Evolutionary conservation across 2,888 invertebrate genomes (phyloP).

Genomic region (Oscheius sp.): DNA sequence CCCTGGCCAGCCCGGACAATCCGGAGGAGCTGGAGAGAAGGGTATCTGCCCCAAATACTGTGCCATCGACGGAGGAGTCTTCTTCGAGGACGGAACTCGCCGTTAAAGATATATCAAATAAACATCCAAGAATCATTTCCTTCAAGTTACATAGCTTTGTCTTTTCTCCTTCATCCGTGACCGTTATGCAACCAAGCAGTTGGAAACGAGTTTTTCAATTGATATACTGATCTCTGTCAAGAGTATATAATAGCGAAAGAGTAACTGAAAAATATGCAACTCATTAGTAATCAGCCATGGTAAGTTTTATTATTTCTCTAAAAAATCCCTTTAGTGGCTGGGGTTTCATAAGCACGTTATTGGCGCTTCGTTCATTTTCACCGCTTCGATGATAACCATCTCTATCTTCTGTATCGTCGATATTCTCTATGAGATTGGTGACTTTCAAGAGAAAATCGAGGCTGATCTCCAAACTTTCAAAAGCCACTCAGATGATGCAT

Average conservation of each 20-base stretch:
- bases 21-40: conserved; percentile 34
- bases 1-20: conserved; percentile 28
- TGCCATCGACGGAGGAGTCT: conserved; percentile 61
- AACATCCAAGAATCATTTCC: no score
- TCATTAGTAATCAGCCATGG: neutral
- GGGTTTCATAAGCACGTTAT: conserved; percentile 22
- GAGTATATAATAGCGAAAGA: neutral
- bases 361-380: conserved; percentile 15
- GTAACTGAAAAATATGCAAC: neutral
- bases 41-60: conserved; percentile 40
- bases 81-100: conserved; percentile 70
- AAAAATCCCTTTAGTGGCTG: conserved; percentile 8
- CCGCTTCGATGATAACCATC: conserved; percentile 8
- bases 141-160: neutral
- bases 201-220: neutral
- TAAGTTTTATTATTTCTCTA: no score
- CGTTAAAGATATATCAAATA: no score
- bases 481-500: conserved; percentile 28
- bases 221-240: neutral
- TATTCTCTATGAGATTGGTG: conserved; percentile 19
- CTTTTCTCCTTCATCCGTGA: no score
- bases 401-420: conserved; percentile 13
- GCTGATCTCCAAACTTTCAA: conserved; percentile 27
- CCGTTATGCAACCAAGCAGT: no score
- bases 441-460: conserved; percentile 24